Base-by-base conservation (phyloP, 2,113 vertebrate genomes). In the Phocoena sinus region DNA sequence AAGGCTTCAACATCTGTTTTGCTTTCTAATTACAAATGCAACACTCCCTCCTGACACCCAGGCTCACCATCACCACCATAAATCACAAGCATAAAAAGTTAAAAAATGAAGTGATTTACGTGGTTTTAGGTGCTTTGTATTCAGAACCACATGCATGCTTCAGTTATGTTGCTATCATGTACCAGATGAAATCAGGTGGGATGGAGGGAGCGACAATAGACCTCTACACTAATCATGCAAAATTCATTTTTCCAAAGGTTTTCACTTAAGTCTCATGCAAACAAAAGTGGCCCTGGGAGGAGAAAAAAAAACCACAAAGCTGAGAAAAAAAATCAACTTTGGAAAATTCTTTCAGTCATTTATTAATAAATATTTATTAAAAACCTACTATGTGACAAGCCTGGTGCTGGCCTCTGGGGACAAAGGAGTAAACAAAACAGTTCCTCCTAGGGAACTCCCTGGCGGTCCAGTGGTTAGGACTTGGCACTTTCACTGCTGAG, bases 1-100 rank as follows among this genome's bases (percentile, higher is more conserved):
- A 97, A 94, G 86, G 1, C 83, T 77, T 95, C 70, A 74, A 93
- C 96, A 97, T 98, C 97, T 98, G 96, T 77, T 96, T 97, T 47
- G 0, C 93, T 95, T 94, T 97, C 96, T 97, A 97, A 97, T 97
- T 97, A 96, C 89, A 94, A 93, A 93, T 36, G 80, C 68, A 97
- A 84, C 79, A 89, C 91, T 97, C 93, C 63, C 91, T 89, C 93
- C 68, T 96, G 97, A 94, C 62, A 91, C 80, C 20, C 71, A 65
- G 28, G 20, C 79, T 92, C 63, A 33, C 82, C 89, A 95, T 41
- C 68, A 84, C 67, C 31, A 44, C 77, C 88, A 95, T 95, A 93
- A 97, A 97, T 97, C 96, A 96, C 71, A 89, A 60, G 38, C 93
- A 97, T 68, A 92, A 92, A 93, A 80, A 76, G 41, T 58, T 93